phyloP scores from a whole-genome alignment of 2,113 vertebrate species.

The Toxostoma redivivum region DNA sequence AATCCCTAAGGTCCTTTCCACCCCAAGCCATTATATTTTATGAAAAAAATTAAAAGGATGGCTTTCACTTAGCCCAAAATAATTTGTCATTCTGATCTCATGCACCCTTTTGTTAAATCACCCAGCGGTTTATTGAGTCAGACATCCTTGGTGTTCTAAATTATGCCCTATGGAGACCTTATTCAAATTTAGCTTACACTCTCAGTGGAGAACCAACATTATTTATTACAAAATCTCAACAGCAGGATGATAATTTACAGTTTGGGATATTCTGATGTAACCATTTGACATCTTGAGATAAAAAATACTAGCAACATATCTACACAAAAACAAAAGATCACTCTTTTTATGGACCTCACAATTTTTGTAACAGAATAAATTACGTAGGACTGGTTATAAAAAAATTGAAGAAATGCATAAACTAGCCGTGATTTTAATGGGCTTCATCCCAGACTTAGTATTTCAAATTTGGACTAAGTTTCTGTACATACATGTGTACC shows the following conservation, averaged over 20 bases:
- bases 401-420: neutral
- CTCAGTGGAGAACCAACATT: neutral
- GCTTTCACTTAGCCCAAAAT: neutral
- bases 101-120: neutral
- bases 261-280: neutral
- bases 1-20: neutral
- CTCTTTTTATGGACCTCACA: neutral
- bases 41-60: neutral
- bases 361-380: neutral
- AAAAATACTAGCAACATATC: neutral
- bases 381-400: neutral
- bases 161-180: neutral
- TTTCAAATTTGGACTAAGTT: neutral
- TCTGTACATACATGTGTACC: neutral
- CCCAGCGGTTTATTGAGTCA: neutral
- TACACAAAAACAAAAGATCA: neutral
- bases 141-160: neutral
- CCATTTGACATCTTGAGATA: neutral
- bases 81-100: constrained; percentile 1
- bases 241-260: neutral
- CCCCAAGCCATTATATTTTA: neutral
- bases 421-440: neutral
- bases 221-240: neutral
- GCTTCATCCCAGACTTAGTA: neutral
- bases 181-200: neutral